Evolutionary conservation across 1,140 invertebrate species (phyloP), one percentile per base, ranked within the genome.

Genomic region (Lasaia peninsularis): DNA sequence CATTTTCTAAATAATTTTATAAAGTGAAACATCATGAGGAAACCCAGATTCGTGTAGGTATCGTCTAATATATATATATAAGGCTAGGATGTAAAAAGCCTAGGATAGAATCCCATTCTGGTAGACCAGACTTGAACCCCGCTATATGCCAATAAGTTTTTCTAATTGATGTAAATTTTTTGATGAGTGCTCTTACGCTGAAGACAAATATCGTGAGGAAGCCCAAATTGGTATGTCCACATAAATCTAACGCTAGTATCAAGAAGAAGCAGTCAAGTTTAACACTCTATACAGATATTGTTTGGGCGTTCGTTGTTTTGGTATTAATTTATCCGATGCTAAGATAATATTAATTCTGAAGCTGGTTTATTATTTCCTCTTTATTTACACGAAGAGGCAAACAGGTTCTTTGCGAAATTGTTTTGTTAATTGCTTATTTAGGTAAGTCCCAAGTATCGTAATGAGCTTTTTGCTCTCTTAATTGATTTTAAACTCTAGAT

Each of bases 391-490:
- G 61, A 67, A 16, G 49, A 60, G 58, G 59, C 71, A 65, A 77
- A 67, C 34, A 65, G 53, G 64, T 62, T 70, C 56, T 57, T 53
- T 40, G 21, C 63, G 64, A 65, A 72, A 80, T 80, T 77, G 74
- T 80, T 77, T 73, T 71, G 54, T 63, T 69, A 68, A 80, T 78
- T 73, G 70, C 72, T 78, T 73, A 74, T 80, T 82, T 44, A 16
- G 12, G 12, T 40, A 11, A 11, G 16, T 44, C 40, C 5, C 20
- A 18, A 16, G 9, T 10, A 44, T 16, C 3, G 40, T 44, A 44
- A 44, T 44, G 20, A 44, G 14, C 10, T 44, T 44, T 44, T n/a
- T 11, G 3, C 10, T 5, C 1, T 21, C 4, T 9, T 20, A 44
- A 44, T 44, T 44, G 40, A 21, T 44, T 44, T 20, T 44, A 11